Conservation (phyloP, 2,113 vertebrate genomes). For the Hippocampus mohnikei region DNA sequence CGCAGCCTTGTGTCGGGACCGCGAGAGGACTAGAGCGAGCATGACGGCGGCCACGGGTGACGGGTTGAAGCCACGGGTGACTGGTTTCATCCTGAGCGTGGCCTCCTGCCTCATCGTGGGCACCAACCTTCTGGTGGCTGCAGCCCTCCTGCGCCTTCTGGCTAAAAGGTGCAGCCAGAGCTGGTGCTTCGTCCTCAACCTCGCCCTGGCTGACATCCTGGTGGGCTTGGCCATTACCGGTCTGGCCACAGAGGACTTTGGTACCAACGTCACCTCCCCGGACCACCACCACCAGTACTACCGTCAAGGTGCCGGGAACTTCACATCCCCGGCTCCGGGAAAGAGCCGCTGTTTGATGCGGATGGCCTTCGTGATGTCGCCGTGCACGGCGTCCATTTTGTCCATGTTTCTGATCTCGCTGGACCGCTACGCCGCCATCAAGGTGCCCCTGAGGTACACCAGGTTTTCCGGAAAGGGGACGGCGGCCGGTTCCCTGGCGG, state of each 20-base stretch:
- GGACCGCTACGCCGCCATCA: slow-evolving; percentile 88
- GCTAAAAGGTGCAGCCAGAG: slow-evolving; percentile 72
- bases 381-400: slow-evolving; percentile 82
- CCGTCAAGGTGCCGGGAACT: neutral
- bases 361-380: slow-evolving; percentile 81
- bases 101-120: slow-evolving; percentile 80
- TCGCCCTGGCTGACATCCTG: slow-evolving; percentile 80
- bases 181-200: slow-evolving; percentile 84
- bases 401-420: slow-evolving; percentile 84
- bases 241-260: slow-evolving; percentile 76
- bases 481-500: slow-evolving; percentile 53
- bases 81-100: slow-evolving; percentile 74
- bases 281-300: neutral
- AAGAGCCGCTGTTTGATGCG: slow-evolving; percentile 75
- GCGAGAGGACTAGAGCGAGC: neutral
- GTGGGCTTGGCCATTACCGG: slow-evolving; percentile 80
- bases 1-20: neutral
- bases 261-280: slow-evolving; percentile 5
- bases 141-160: slow-evolving; percentile 73
- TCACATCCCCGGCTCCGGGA: slow-evolving; percentile 36
- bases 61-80: slow-evolving; percentile 5
- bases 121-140: slow-evolving; percentile 75
- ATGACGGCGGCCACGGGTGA: neutral
- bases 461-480: slow-evolving; percentile 68
- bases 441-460: slow-evolving; percentile 80